Evolutionary conservation across 2,888 invertebrate genomes (phyloP), one percentile per base, ranked within the genome.

Genomic region (Bombylius major): DNA sequence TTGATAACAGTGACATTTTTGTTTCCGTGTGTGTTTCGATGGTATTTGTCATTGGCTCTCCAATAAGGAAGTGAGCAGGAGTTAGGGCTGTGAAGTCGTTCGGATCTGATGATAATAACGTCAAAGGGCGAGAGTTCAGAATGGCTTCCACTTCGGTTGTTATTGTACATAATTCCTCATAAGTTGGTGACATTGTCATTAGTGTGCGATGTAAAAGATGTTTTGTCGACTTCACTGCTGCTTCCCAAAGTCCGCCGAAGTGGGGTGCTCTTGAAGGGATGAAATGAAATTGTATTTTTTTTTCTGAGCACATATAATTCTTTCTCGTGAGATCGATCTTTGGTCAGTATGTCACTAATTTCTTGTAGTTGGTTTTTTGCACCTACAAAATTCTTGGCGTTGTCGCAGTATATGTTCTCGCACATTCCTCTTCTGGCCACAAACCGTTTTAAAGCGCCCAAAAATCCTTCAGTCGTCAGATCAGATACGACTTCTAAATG

Each of bases 21-120:
- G 5, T 7, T 11, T 31, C 12, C 5, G 14, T 5, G 9, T 3
- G 9, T 12, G 48, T n/a, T 4, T 48, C 32, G 7, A 51, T 58
- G 5, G 57, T n/a, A 0, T 58, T 42, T 23, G 47, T 42, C 9
- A 63, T 50, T 1, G 60, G 53, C 13, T 51, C 56, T 12, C 62
- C 62, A 52, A 62, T 60, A 11, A 57, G 33, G 23, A 62, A 48
- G 44, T 61, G 61, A 3, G 53, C 61, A 3, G 62, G 61, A 3
- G 62, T 61, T 1, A 63, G 47, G 0, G 63, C 60, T 57, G 58
- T 56, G 9, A 58, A 53, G 48, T 62, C 61, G 54, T 61, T 62
- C 8, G 62, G 60, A 47, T 62, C 59, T 31, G 58, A 49, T 13
- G 60, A 60, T 36, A 61, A 11, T 8, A 60, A 50, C 5, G 58